These are phyloP conservation scores for Biston stratarius DNA, from an alignment of 2,888 invertebrate genomes.

Conservation along the genomic window DNA sequence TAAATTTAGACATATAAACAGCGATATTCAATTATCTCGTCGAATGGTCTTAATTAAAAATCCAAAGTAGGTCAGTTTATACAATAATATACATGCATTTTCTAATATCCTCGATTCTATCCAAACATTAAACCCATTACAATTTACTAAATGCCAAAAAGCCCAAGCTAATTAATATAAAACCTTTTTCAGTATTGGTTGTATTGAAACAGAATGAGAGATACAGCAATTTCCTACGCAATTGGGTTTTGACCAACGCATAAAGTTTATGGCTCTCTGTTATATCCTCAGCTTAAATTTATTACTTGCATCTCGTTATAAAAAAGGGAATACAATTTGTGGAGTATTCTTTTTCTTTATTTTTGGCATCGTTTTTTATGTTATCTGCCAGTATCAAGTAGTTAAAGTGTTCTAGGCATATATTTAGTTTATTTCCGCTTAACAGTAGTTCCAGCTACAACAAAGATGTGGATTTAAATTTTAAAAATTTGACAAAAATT, in stretches of 20 bases:
- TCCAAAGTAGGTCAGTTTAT: neutral
- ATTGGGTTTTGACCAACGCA: conserved; percentile 40
- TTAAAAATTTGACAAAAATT: no score
- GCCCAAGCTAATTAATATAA: conserved; percentile 21
- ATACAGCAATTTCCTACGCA: conserved; percentile 27
- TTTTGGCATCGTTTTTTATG: no score
- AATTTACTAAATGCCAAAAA: conserved; percentile 25
- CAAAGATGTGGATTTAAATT: no score
- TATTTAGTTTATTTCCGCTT: no score
- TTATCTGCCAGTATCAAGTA: neutral
- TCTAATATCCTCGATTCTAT: conserved; percentile 9
- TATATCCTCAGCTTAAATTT: conserved; percentile 26
- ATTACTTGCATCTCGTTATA: conserved; percentile 31
- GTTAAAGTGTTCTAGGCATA: no score
- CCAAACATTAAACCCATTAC: conserved; percentile 8
- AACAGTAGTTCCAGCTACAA: no score
- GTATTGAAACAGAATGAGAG: conserved; percentile 19
- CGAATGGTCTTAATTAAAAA: neutral
- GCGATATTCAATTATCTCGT: neutral
- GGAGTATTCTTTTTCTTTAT: neutral
- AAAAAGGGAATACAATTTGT: conserved; percentile 16
- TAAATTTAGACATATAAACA: neutral
- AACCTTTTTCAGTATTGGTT: conserved; percentile 30
- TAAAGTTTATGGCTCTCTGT: conserved; percentile 30
- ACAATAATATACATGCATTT: neutral